Evolutionary conservation across 2,113 vertebrate species (phyloP), one percentile per base, ranked within the genome.

Genomic region (Camelus dromedarius): DNA sequence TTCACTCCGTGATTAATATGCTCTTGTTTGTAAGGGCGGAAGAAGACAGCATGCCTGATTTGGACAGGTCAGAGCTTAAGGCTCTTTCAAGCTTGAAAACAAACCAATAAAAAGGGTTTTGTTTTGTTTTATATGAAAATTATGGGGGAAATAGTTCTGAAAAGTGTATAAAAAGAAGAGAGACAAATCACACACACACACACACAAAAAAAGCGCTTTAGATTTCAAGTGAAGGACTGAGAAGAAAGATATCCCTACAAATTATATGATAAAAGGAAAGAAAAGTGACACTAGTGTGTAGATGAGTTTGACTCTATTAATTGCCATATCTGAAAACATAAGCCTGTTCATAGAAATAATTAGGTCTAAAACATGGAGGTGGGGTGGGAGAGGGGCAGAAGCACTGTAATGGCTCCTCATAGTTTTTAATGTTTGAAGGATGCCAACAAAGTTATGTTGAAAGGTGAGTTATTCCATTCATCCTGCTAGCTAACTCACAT

Each of bases 1-100:
- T 94, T 98, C 73, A 85, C 56, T 89, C n/a, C 56, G 62, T 97
- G 91, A 98, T 98, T 98, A 98, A 98, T 96, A 86, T 88, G 52
- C 26, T 93, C 48, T 94, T 56, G 19, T 94, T 87, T 95, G 48
- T 77, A 96, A 62, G 80, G 86, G 91, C 97, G 67, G 89, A 95
- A 75, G 54, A 96, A 97, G 84, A 64, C 48, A 89, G 64, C 91
- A 96, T 93, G 62, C 7, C 35, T 97, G 42, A 93, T 80, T 95
- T 97, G 1, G 42, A 69, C 95, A 77, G 81, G 5, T 84, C 30
- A 38, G 6, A 42, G 82, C 64, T 95, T 87, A 66, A 18, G 10
- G 26, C 20, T 94, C 46, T 97, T 97, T 96, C 69, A 97, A 95
- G 66, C 77, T 98, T 46, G 84, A 89, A 84, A 96, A 50, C 4